phyloP scores from a whole-genome alignment of 2,113 vertebrate genomes.

The Anseranas semipalmata region DNA sequence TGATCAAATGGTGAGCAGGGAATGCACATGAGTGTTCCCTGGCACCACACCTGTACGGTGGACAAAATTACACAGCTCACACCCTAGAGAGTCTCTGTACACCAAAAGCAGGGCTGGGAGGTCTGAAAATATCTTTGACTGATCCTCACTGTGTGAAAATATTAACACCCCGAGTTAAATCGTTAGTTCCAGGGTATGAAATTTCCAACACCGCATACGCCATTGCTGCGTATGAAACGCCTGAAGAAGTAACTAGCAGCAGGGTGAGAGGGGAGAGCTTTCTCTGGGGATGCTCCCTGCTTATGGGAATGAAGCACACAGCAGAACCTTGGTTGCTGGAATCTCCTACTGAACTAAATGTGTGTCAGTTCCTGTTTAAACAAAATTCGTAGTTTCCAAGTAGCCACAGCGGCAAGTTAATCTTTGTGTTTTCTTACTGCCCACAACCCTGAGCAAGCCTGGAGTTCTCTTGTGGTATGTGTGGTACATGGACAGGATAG shows the following conservation, averaged over 20 bases:
- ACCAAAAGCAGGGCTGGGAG: background rate
- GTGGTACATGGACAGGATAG: background rate
- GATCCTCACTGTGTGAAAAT: background rate
- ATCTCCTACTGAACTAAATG: background rate
- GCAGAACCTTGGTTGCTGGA: background rate
- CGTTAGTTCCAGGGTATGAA: background rate
- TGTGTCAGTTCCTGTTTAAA: background rate
- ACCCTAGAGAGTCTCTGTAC: background rate
- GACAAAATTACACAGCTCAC: background rate
- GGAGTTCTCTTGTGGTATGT: background rate
- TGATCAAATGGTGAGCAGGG: background rate
- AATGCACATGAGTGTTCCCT: accelerated
- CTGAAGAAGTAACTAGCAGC: background rate
- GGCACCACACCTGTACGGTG: background rate
- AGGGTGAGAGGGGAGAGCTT: background rate
- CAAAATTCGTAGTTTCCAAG: background rate
- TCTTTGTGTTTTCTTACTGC: background rate
- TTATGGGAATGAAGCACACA: background rate
- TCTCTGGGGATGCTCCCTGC: background rate
- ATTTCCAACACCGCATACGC: background rate
- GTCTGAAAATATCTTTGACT: background rate
- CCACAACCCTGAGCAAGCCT: background rate
- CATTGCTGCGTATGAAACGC: background rate
- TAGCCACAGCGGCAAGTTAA: background rate
- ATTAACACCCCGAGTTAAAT: background rate